Conservation (phyloP, 64 coral and sea anemone species). For the Montipora efflorescens region DNA sequence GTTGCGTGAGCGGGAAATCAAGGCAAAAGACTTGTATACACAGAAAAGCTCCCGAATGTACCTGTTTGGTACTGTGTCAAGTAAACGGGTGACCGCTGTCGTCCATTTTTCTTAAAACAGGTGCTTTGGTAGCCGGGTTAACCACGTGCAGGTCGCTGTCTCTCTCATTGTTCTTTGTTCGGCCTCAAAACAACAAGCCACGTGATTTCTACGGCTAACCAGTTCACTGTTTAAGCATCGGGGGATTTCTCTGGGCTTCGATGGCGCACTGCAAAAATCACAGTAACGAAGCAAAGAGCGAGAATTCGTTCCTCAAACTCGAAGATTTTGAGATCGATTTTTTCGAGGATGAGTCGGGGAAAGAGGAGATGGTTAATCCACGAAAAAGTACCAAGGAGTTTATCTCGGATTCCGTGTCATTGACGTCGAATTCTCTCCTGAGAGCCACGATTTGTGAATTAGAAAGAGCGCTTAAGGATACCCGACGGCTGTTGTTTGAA, state of each 20-base stretch:
- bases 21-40: background rate
- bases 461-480: constrained; percentile 89
- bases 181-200: background rate
- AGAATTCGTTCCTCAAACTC: constrained; percentile 10
- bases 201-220: constrained; percentile 21
- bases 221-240: background rate
- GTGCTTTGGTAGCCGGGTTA: background rate
- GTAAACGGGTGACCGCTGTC: background rate
- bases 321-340: constrained; percentile 70
- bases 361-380: background rate
- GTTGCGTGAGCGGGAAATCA: background rate
- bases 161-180: constrained; percentile 31
- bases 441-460: constrained; percentile 91
- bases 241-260: background rate
- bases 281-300: constrained; percentile 13
- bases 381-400: constrained; percentile 26
- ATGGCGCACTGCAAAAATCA: constrained; percentile 10
- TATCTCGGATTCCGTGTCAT: constrained; percentile 59
- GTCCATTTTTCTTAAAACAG: background rate
- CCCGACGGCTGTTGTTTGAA: constrained; percentile 74
- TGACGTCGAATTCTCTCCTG: constrained; percentile 84
- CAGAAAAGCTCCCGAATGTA: background rate
- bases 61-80: background rate
- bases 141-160: background rate
- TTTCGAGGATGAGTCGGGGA: constrained; percentile 55